Percentiles rank a stretch among this genome's conserved stretches.
Evolutionary conservation across 2,113 vertebrate species (phyloP).

Genomic region (Equus przewalskii): DNA sequence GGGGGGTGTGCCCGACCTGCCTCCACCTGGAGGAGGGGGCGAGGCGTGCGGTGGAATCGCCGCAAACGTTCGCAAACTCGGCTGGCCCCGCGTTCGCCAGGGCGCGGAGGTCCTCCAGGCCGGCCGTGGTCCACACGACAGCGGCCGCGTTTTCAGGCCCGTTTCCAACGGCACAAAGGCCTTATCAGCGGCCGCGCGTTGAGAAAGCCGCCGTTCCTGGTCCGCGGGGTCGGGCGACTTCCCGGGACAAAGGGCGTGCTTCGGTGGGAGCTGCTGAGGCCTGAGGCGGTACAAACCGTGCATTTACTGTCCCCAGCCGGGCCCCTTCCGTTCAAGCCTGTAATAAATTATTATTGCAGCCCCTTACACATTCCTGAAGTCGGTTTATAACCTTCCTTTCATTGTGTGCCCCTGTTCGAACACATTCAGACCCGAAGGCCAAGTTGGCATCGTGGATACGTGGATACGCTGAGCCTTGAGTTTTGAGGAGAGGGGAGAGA

Average conservation of each 20-base stretch:
- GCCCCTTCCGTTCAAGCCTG: not conserved
- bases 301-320: fast-evolving
- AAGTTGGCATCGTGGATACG: fast-evolving
- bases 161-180: not conserved
- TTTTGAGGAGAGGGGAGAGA: not conserved
- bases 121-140: not conserved
- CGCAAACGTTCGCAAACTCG: not conserved
- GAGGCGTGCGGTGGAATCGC: fast-evolving
- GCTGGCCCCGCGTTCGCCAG: not conserved
- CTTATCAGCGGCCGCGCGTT: not conserved
- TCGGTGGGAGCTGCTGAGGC: not conserved
- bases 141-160: not conserved
- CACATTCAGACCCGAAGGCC: not conserved
- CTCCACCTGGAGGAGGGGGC: not conserved
- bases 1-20: not conserved
- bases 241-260: constrained; percentile 25
- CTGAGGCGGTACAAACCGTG: not conserved
- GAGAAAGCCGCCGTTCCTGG: not conserved
- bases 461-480: not conserved
- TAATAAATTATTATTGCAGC: too few relatives aligned
- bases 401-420: fast-evolving
- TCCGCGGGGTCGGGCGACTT: not conserved
- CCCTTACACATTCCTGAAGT: not conserved
- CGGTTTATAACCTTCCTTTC: not conserved
- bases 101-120: not conserved